Base-by-base conservation (phyloP, 2,797 vertebrate species). In the Sebastes vulpes region DNA sequence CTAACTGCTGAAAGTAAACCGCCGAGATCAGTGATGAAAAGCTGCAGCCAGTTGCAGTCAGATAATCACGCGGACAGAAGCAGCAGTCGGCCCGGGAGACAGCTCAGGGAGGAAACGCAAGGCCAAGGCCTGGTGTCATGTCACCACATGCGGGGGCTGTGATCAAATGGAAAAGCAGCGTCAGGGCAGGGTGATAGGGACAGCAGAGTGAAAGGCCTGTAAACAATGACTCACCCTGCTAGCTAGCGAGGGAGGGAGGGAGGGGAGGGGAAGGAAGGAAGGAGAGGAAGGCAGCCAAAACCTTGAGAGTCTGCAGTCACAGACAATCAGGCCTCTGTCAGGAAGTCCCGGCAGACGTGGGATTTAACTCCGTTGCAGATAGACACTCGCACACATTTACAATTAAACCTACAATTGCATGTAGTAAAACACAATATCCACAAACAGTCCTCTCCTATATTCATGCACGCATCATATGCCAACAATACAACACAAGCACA, bases 291-390 rank as follows among this genome's bases (percentile, higher is more conserved):
- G 82, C 86, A 92, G 92, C 82, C 78, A 88, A 91, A 87, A 86
- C 42, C 53, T 71, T 68, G 68, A 69, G 71, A 73, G 71, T 84
- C 26, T 76, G 65, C 69, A 91, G 87, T 92, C 90, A 94, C 94
- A 96, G 95, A 97, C 95, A 96, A 93, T 96, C 89, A 72, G 94
- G 94, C 95, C 96, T 97, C 96, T 97, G 97, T 98, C 97, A 97
- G 97, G 94, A 96, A 94, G 95, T 97, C 96, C 95, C 67, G 4
- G 66, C 81, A 82, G 80, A 84, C 81, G 3, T 20, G 42, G 58
- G 75, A 80, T 90, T 85, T 86, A 72, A 57, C 84, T 81, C 21
- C 61, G 56, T 26, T 38, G 60, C 72, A 81, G 61, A 74, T 75
- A 77, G 72, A 87, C 64, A 67, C 54, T 69, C 66, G 1, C 69